Evolutionary conservation across 2,113 vertebrate species (phyloP).

Genomic region (Heterocephalus glaber): DNA sequence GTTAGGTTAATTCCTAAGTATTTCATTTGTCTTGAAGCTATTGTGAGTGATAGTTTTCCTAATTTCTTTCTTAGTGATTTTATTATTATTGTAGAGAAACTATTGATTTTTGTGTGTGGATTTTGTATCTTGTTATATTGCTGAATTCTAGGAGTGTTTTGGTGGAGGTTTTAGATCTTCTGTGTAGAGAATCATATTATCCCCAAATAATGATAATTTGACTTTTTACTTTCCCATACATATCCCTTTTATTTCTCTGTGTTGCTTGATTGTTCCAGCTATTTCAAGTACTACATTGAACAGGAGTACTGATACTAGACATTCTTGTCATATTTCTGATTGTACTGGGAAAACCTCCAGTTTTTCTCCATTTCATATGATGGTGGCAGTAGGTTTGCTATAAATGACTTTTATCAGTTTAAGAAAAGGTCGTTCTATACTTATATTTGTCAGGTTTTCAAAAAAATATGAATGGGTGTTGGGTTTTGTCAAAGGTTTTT

Average conservation of each 20-base stretch:
- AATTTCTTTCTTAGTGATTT: neutral
- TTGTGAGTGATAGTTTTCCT: neutral
- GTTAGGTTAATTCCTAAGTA: neutral
- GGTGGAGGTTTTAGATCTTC: neutral
- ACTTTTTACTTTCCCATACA: neutral
- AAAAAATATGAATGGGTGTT: neutral
- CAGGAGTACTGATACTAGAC: neutral
- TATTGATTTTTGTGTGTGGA: neutral
- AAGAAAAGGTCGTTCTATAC: neutral
- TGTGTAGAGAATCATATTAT: neutral
- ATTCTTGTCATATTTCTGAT: neutral
- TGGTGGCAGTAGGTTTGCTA: neutral
- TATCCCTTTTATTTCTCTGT: neutral
- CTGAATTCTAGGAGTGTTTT: neutral
- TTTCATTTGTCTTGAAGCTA: neutral
- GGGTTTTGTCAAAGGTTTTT: neutral
- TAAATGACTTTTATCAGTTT: neutral
- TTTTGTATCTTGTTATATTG: neutral
- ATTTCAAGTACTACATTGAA: neutral
- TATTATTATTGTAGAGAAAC: neutral
- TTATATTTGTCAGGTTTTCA: neutral
- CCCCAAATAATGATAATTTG: neutral
- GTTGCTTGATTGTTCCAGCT: neutral
- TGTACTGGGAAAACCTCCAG: neutral
- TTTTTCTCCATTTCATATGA: neutral